Evolutionary conservation across 2,113 vertebrate genomes (phyloP), one percentile per base, ranked within the genome.

Genomic region (Mesitornis unicolor): DNA sequence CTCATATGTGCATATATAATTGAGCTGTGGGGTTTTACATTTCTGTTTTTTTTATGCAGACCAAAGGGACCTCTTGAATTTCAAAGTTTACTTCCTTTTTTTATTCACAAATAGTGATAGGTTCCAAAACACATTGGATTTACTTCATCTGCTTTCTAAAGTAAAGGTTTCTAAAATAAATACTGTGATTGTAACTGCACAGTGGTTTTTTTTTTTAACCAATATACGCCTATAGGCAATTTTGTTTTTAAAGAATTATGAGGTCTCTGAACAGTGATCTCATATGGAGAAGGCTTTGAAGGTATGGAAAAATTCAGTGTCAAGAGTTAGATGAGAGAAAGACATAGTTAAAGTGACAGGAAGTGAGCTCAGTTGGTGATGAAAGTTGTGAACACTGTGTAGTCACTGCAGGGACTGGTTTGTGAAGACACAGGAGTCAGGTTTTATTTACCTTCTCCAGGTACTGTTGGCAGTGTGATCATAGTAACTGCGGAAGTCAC

Each of bases 381-480:
- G 35, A 4, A 82, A 54, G 51, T 26, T 84, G 13, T 0, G 0
- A 53, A 9, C 4, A 0, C 35, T 53, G 7, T 15, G 3, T 21
- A 14, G 40, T 53, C 42, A 7, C 57, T 85, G 51, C 33, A 74
- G 60, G 28, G 38, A 21, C 35, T 47, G 33, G 22, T 65, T 68
- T 84, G 54, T 42, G 70, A 42, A 59, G 35, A 35, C 40, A 16
- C 3, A 26, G 17, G 50, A 29, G 25, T 11, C 54, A 4, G 4
- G 22, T 67, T 78, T 50, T 35, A 0, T 18, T 8, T 45, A 11
- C 29, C 22, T 71, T 68, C 65, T 47, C n/a, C 24, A 38, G 59
- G 24, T 38, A 7, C 26, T 40, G 16, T 31, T 76, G 45, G 11
- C n/a, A 38, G 7, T 7, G 59, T 54, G 35, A 31, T 31, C 26